phyloP scores from a whole-genome alignment of 2,113 vertebrate genomes.

The Nasalis larvatus region DNA sequence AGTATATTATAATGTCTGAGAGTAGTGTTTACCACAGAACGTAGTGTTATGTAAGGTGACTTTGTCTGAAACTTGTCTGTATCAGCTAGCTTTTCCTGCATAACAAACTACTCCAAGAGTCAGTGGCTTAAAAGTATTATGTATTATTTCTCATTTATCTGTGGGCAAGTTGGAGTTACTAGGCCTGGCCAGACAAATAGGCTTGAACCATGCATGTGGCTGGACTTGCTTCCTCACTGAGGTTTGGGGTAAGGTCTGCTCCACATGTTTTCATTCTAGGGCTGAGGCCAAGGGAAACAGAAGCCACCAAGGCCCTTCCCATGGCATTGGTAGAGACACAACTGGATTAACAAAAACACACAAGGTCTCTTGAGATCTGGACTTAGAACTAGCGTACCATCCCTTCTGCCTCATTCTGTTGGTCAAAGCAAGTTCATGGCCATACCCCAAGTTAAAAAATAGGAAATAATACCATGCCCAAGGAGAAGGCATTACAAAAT shows the following conservation, averaged over 20 bases:
- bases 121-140: background rate
- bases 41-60: background rate
- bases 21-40: background rate
- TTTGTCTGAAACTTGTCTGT: background rate
- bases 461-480: background rate
- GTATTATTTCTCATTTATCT: background rate
- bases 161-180: background rate
- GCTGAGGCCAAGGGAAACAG: background rate
- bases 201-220: background rate
- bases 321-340: background rate
- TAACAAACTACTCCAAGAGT: background rate
- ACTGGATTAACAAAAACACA: background rate
- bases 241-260: background rate
- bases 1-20: background rate
- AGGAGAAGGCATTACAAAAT: background rate
- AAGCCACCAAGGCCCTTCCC: background rate
- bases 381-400: background rate
- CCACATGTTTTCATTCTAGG: background rate
- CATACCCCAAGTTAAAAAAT: background rate
- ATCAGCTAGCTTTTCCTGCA: background rate
- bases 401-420: background rate
- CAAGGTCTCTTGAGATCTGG: background rate
- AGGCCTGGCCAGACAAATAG: background rate
- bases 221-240: background rate
- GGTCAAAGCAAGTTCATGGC: background rate